phyloP scores from a whole-genome alignment of 2,888 invertebrate genomes.

The Ferrisia virgata region DNA sequence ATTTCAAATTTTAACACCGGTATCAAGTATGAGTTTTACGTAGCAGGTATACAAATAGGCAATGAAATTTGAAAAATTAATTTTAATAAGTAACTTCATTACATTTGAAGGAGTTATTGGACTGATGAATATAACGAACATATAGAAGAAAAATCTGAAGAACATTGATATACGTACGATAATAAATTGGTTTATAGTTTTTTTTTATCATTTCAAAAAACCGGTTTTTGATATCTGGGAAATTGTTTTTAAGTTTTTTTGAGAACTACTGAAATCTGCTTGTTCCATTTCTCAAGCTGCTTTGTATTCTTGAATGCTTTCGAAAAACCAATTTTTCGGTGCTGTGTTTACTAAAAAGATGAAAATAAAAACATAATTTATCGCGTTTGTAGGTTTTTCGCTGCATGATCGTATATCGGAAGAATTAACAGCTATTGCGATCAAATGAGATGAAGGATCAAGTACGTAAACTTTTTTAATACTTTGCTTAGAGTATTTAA shows the following conservation, averaged over 20 bases:
- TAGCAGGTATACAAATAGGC: no score
- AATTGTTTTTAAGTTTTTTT: background rate
- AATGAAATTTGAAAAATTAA: no score
- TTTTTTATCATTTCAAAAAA: background rate
- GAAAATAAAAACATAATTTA: background rate
- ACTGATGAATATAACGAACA: no score
- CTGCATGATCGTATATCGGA: background rate
- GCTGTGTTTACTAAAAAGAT: background rate
- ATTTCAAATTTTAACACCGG: no score
- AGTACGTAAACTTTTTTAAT: background rate
- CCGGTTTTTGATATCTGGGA: background rate
- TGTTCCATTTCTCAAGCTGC: no score
- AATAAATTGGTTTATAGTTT: no score
- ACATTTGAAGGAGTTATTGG: no score
- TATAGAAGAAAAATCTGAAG: no score
- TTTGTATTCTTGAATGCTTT: no score
- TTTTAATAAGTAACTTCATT: no score
- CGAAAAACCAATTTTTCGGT: background rate
- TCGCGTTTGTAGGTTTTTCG: background rate
- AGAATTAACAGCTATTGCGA: background rate
- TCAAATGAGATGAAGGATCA: slow-evolving; percentile 1
- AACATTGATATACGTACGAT: no score
- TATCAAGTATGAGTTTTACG: no score
- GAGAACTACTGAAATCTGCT: background rate
- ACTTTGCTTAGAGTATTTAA: background rate